Percentiles rank a stretch among this genome's conserved stretches.
Conservation (phyloP, 2,888 invertebrate species). For the Perithous albicinctus region DNA sequence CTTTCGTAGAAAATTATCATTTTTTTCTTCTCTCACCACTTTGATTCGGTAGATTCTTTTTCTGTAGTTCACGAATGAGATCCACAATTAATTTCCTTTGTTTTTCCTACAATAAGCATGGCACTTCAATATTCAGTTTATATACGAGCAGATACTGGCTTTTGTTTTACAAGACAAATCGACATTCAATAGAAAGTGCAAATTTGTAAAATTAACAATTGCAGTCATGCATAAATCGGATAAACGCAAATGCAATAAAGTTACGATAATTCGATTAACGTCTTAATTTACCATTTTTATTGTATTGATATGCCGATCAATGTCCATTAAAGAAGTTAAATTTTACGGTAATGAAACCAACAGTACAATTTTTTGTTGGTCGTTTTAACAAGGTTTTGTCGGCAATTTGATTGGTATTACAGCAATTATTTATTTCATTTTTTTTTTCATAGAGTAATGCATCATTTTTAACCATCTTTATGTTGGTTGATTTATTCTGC, state of each 20-base stretch:
- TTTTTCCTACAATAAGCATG: slow-evolving; percentile 40
- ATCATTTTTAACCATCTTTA: no score
- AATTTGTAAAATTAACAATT: background rate
- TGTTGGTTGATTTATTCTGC: no score
- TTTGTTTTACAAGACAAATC: background rate
- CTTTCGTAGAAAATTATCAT: background rate
- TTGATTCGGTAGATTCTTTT: background rate
- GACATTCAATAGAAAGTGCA: background rate
- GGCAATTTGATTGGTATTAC: no score
- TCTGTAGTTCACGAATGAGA: background rate
- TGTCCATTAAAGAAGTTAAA: no score
- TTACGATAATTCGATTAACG: background rate
- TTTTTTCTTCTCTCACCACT: background rate
- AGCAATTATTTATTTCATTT: no score
- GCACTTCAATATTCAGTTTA: slow-evolving; percentile 55
- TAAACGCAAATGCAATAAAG: background rate
- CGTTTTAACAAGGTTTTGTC: no score
- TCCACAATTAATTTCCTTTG: slow-evolving; percentile 17
- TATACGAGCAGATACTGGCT: background rate
- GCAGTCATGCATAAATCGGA: background rate
- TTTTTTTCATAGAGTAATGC: no score
- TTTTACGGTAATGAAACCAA: no score
- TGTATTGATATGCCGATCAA: background rate
- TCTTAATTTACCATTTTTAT: background rate
- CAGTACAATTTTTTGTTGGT: no score